Evolutionary conservation across 2,888 invertebrate species (phyloP).

Genomic region (Rhamphomyia laevipes): DNA sequence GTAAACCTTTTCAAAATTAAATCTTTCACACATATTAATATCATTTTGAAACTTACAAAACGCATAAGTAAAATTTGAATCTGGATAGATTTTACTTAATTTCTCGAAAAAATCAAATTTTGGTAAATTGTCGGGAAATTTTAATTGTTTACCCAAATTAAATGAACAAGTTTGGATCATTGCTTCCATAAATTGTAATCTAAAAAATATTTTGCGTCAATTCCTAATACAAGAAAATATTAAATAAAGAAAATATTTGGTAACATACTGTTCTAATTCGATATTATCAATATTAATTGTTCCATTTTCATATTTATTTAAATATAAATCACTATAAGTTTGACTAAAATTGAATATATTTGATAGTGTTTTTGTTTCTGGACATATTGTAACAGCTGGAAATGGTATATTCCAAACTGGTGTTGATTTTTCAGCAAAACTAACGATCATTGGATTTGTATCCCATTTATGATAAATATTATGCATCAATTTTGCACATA

Average conservation of each 20-base stretch:
- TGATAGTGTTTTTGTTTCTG: slow-evolving; percentile 27
- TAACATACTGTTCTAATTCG: background rate
- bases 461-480: slow-evolving; percentile 57
- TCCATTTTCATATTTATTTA: background rate
- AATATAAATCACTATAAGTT: background rate
- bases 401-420: slow-evolving; percentile 34
- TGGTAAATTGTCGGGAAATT: slow-evolving; percentile 17
- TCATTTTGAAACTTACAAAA: slow-evolving; percentile 46
- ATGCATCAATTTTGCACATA: slow-evolving; percentile 45
- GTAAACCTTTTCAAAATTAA: slow-evolving; percentile 46
- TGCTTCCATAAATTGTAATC: slow-evolving; percentile 12
- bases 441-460: slow-evolving; percentile 56
- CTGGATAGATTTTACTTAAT: slow-evolving; percentile 39
- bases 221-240: background rate
- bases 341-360: slow-evolving; percentile 4
- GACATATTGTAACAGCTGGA: slow-evolving; percentile 33
- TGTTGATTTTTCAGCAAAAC: slow-evolving; percentile 58
- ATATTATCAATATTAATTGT: background rate
- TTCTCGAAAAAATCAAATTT: slow-evolving; percentile 22
- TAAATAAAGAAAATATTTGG: no score
- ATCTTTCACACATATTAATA: slow-evolving; percentile 41
- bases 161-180: slow-evolving; percentile 30
- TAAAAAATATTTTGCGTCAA: background rate
- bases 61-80: slow-evolving; percentile 42
- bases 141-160: slow-evolving; percentile 23